Percentiles rank a stretch among this genome's conserved stretches.
phyloP scores from a whole-genome alignment of 2,797 vertebrate species.

The Notoglanidium macrostoma region DNA sequence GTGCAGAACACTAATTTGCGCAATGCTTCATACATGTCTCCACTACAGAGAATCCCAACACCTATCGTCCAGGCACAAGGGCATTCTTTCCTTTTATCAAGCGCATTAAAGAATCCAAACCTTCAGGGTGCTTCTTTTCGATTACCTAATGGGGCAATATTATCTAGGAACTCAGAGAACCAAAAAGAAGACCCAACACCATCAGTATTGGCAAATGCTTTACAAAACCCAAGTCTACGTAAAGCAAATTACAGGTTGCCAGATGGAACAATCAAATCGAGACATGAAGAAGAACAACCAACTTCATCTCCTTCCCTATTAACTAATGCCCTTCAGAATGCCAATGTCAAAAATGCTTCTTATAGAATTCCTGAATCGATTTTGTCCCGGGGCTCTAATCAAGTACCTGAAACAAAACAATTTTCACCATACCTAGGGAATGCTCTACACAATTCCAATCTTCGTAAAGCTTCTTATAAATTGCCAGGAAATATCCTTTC shows the following conservation, averaged over 20 bases:
- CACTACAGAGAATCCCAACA: conserved; percentile 64
- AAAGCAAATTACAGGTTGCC: conserved; percentile 74
- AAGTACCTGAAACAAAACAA: conserved; percentile 55
- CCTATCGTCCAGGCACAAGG: conserved; percentile 59
- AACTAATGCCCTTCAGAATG: conserved; percentile 70
- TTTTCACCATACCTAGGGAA: conserved; percentile 54
- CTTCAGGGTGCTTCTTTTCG: conserved; percentile 68
- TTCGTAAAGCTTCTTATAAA: conserved; percentile 69
- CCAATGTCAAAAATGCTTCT: conserved; percentile 66
- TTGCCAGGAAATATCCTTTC: conserved; percentile 69
- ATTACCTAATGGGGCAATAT: conserved; percentile 68
- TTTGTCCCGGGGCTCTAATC: conserved; percentile 62
- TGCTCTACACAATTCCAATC: conserved; percentile 59
- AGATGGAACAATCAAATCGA: conserved; percentile 70
- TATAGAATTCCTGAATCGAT: conserved; percentile 70
- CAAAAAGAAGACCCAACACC: conserved; percentile 60
- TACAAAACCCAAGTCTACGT: conserved; percentile 68
- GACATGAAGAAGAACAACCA: conserved; percentile 63
- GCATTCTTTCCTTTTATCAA: conserved; percentile 66
- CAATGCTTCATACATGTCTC: conserved; percentile 62
- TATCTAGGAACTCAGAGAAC: conserved; percentile 51
- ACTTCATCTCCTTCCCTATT: conserved; percentile 63
- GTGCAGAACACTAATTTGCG: conserved; percentile 70
- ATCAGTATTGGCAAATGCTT: conserved; percentile 68
- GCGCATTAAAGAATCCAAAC: conserved; percentile 70